phyloP scores from a whole-genome alignment of 2,888 invertebrate genomes.

The Clunio marinus region DNA sequence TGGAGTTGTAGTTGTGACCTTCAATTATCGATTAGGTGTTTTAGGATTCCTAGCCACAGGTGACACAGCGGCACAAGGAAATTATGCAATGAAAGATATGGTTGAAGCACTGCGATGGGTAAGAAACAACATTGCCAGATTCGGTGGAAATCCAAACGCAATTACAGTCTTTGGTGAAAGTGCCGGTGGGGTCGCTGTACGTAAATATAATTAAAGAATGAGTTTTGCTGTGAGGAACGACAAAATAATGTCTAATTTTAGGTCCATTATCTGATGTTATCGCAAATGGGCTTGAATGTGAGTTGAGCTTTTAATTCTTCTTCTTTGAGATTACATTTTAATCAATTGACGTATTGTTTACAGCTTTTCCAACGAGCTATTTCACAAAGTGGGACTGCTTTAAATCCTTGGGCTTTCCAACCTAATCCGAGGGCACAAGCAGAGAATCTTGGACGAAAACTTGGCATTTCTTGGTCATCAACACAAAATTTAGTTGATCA shows the following conservation, averaged over 20 bases:
- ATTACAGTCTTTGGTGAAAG: conserved; percentile 58
- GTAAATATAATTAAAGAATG: neutral
- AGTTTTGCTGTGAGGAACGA: neutral
- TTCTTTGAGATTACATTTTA: neutral
- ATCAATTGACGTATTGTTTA: neutral
- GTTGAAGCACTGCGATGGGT: conserved; percentile 61
- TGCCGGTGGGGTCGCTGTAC: conserved; percentile 40
- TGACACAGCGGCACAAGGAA: conserved; percentile 62
- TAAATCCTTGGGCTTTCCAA: conserved; percentile 57
- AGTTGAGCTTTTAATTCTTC: neutral
- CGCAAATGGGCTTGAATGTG: conserved; percentile 7
- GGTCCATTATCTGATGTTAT: conserved; percentile 40
- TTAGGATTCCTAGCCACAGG: conserved; percentile 69
- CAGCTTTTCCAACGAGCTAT: conserved; percentile 58
- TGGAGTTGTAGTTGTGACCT: conserved; percentile 40
- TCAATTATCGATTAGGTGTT: conserved; percentile 41
- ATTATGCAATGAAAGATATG: conserved; percentile 69
- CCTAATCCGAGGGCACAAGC: conserved; percentile 59
- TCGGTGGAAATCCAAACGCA: conserved; percentile 65
- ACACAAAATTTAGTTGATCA: conserved; percentile 42
- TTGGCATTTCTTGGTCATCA: conserved; percentile 58
- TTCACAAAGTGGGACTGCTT: conserved; percentile 62
- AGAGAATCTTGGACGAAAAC: conserved; percentile 54
- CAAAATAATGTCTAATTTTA: neutral
- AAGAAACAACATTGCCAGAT: conserved; percentile 60